Base-by-base conservation (phyloP, 2,797 vertebrate species). In the Chaunax sp. region DNA sequence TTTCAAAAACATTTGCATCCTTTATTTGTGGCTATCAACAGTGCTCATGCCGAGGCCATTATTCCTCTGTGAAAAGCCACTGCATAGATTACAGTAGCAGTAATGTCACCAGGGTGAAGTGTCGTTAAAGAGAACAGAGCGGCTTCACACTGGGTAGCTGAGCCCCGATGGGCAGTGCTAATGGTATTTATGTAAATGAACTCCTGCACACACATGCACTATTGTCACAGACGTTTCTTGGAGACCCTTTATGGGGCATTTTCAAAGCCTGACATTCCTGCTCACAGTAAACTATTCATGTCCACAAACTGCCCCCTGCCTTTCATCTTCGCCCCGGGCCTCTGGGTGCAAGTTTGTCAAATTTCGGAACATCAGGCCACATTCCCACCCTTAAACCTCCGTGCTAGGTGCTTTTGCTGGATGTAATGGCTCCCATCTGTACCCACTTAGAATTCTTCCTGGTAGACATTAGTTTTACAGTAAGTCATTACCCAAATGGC, bases 151-250 rank as follows among this genome's bases (percentile, higher is more conserved):
- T 72, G 58, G 50, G 37, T 62, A 40, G 60, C 71, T 72, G 52
- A 74, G 55, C 45, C 25, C 49, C 12, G 3, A 46, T 66, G 58
- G 57, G 43, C 5, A 28, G 53, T 11, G 20, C 10, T 68, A 54
- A 64, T 3, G 44, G 74, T 69, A 72, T 77, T 86, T 80, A 87
- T 89, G 83, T 37, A 87, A 88, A 90, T 84, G 49, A 84, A 46
- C 16, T 58, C n/a, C 22, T 20, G n/a, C n/a, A 57, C 77, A 50
- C 23, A 50, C 67, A 65, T 54, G 23, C 55, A 62, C 60, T 69
- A 75, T 81, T 83, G 77, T 83, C 45, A 62, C 51, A 8, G 46
- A 56, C 55, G 55, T 80, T 70, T 85, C 86, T 53, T 82, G 51
- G 78, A 85, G 61, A 85, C 75, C 72, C 30, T 81, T 72, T 69